Base-by-base conservation (phyloP, 1,140 invertebrate genomes). In the Cyrtorhinus lividipennis region DNA sequence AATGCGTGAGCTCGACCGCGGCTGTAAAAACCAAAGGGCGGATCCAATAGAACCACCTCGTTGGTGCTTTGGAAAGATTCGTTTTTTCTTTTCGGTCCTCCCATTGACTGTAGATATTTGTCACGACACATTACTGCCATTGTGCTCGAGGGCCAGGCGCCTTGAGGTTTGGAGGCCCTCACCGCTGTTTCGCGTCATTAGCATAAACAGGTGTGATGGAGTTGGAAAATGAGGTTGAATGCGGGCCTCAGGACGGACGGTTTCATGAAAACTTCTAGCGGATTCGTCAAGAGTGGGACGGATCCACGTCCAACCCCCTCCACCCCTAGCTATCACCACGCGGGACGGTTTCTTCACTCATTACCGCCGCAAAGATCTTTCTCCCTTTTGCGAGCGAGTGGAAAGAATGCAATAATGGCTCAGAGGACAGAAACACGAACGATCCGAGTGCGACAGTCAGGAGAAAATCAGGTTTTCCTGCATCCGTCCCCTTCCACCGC, bases 321-420 rank as follows among this genome's bases (percentile, higher is more conserved):
- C n/a, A n/a, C n/a, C n/a, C n/a, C n/a, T n/a, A n/a, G n/a, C n/a
- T n/a, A n/a, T n/a, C n/a, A n/a, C n/a, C n/a, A n/a, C n/a, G n/a
- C n/a, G 30, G 15, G 5, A 15, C 30, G 30, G 48, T 53, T 53
- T 53, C 48, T 53, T 53, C 20, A 13, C 48, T 53, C 48, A 53
- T 53, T 53, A 53, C 48, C 48, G 48, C 18, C 48, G 48, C 20
- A 10, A 10, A 20, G 48, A 53, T 12, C 12, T 15, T 12, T 22
- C 20, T 20, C 38, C 48, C 48, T 20, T 53, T 53, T 53, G 5
- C 12, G 20, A 53, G 48, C 48, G 48, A 53, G 48, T 53, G 48
- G 48, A 53, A 53, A 53, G 48, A 53, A 53, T 53, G 48, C 48
- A 22, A 22, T 53, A 53, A 53, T 53, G 48, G 48, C 48, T 53